Evolutionary conservation across 92 coral and sea anemone genomes (phyloP).

Genomic region (Diadumene lineata): DNA sequence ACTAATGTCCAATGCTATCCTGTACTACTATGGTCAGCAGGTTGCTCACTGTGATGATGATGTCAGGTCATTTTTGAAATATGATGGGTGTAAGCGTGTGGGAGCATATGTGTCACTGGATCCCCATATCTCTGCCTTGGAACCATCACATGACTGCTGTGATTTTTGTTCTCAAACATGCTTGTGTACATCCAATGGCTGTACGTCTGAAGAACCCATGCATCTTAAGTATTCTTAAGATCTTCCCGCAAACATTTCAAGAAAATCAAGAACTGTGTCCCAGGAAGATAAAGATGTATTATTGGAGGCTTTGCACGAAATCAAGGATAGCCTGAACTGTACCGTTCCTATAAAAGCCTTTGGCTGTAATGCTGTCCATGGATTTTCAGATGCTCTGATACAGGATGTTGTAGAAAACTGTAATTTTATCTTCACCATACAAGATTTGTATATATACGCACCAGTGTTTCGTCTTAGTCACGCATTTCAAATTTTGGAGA

Average conservation of each 20-base stretch:
- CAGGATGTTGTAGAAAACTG: neutral
- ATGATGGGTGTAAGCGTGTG: slow-evolving; percentile 23
- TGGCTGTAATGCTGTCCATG: neutral
- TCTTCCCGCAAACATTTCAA: neutral
- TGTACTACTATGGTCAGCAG: slow-evolving; percentile 44
- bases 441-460: no score
- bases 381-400: neutral
- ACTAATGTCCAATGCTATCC: slow-evolving; percentile 4
- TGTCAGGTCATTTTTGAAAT: slow-evolving; percentile 32
- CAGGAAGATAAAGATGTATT: neutral
- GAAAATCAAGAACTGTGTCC: neutral
- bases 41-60: slow-evolving; percentile 39
- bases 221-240: neutral
- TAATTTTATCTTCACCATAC: no score
- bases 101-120: slow-evolving; percentile 40
- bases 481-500: no score
- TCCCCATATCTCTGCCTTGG: slow-evolving; percentile 13
- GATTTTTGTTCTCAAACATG: neutral
- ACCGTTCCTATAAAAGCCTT: neutral
- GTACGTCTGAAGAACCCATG: neutral
- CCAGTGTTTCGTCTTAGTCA: no score
- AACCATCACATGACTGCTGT: slow-evolving; percentile 39
- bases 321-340: neutral
- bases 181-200: neutral
- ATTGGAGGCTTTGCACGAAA: neutral